Evolutionary conservation across 2,888 invertebrate genomes (phyloP).

Genomic region (Schizaphis graminum): DNA sequence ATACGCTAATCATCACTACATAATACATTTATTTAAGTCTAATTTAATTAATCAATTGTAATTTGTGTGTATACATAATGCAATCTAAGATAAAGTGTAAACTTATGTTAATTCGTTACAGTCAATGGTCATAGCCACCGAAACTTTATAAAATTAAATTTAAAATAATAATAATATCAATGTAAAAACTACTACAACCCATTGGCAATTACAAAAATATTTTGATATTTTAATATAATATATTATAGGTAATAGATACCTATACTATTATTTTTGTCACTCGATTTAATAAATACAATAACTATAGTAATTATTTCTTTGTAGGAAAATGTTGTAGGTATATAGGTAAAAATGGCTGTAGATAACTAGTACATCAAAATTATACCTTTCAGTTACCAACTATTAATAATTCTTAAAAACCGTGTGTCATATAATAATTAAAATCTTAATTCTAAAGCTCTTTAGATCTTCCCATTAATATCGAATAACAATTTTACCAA

Average conservation of each 20-base stretch:
- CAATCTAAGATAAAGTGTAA: too few species aligned
- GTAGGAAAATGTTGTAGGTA: not conserved
- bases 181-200: not conserved
- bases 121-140: too few species aligned
- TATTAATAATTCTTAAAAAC: not conserved
- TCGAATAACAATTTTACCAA: not conserved
- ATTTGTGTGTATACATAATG: too few species aligned
- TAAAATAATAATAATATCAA: not conserved
- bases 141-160: too few species aligned
- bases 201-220: not conserved
- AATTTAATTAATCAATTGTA: too few species aligned
- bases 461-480: not conserved
- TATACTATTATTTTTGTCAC: not conserved
- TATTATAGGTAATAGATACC: too few species aligned
- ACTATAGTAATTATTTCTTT: not conserved
- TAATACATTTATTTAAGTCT: not conserved
- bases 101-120: too few species aligned
- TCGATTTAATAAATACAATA: not conserved
- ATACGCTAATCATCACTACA: not conserved
- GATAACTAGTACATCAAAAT: not conserved
- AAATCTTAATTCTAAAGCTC: not conserved
- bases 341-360: not conserved
- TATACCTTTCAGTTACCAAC: not conserved
- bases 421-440: not conserved
- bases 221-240: not conserved